These are phyloP conservation scores for Macrosteles quadrilineatus DNA, from an alignment of 1,140 invertebrate species.

Conservation along the genomic window DNA sequence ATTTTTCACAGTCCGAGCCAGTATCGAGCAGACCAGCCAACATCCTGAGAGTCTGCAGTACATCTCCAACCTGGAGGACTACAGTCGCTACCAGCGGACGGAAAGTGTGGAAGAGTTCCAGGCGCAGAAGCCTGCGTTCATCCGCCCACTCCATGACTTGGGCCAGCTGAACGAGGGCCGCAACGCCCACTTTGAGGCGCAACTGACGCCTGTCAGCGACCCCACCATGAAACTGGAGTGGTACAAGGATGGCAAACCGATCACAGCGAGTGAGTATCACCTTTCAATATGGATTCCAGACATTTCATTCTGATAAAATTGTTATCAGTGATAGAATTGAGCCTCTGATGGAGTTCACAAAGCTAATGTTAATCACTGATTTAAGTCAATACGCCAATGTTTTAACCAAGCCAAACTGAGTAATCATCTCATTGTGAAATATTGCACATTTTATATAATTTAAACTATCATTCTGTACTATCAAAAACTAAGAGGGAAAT, in stretches of 20 bases:
- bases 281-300: not conserved
- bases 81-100: slow-evolving; percentile 80
- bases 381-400: too few species aligned
- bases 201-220: slow-evolving; percentile 92
- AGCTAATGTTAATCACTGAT: too few species aligned
- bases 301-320: not conserved
- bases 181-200: slow-evolving; percentile 93
- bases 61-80: slow-evolving; percentile 91
- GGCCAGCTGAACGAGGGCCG: slow-evolving; percentile 87
- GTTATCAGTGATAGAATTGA: not conserved
- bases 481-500: too few species aligned
- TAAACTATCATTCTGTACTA: too few species aligned
- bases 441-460: too few species aligned
- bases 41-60: slow-evolving; percentile 92
- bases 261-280: slow-evolving; percentile 78
- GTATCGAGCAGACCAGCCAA: slow-evolving; percentile 85
- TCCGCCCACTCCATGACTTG: slow-evolving; percentile 83
- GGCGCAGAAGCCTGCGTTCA: slow-evolving; percentile 81
- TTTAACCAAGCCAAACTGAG: too few species aligned
- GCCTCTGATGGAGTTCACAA: not conserved
- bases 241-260: slow-evolving; percentile 94
- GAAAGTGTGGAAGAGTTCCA: slow-evolving; percentile 78
- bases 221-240: slow-evolving; percentile 98
- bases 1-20: slow-evolving; percentile 64
- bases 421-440: too few species aligned